Base-by-base conservation (phyloP, 35 echinoderm and acorn worm genomes). In the Antedon bifida region DNA sequence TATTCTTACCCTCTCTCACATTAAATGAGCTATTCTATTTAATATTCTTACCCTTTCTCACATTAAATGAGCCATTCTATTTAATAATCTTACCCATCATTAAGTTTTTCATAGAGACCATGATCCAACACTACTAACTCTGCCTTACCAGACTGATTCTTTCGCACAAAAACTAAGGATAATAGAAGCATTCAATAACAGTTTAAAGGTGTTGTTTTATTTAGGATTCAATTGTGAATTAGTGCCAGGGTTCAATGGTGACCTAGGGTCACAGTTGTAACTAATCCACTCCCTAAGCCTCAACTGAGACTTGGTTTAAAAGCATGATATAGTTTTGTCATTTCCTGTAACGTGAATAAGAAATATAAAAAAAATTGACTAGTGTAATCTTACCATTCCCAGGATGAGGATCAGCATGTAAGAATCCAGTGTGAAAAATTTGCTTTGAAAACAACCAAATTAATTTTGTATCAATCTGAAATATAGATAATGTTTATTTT, bases 351-450 rank as follows among this genome's bases (percentile, higher is more conserved):
- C 38, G 38, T 7, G 38, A 42, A 42, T 14, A 42, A 14, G 14
- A 42, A 4, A 7, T 42, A 42, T 42, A 7, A 4, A 42, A 42
- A 64, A 23, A 64, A 16, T 64, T 64, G 26, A 64, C 1, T 12
- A 64, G 26, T 16, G 26, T 12, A 64, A 64, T 2, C 51, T 64
- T 64, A 96, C 92, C 86, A 88, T 96, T 96, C 1, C 92, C 92
- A 30, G 92, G 92, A 76, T 96, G 92, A 32, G 92, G 92, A 79
- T 96, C 92, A 79, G 83, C 89, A 91, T 96, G 93, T 2, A 96
- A 86, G 87, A 96, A 96, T 5, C 93, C 93, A 74, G 93, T 89
- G 45, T 96, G 93, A 23, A 96, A 96, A 29, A 91, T 96, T 79
- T 96, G 93, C 26, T 96, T 75, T 12, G 86, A 83, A 84, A 96